Conservation (phyloP, 2,113 vertebrate species). For the Sitta europaea region DNA sequence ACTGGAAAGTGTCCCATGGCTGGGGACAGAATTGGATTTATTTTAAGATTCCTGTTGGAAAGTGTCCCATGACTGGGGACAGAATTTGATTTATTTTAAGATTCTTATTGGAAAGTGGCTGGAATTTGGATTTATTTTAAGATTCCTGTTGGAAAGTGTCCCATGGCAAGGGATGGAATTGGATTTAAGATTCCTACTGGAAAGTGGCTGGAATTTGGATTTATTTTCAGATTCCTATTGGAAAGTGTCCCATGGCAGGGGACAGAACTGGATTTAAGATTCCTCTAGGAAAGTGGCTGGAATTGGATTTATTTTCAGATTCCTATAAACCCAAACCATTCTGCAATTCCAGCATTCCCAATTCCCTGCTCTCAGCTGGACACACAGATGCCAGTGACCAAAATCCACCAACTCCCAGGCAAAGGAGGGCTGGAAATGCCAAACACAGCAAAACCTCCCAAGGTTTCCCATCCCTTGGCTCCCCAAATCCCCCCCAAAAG, state of each 20-base stretch:
- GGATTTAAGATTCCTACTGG: not conserved
- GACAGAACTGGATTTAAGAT: not conserved
- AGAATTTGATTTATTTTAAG: not conserved
- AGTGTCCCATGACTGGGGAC: not conserved
- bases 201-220: not conserved
- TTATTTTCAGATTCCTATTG: no score
- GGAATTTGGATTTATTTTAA: not conserved
- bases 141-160: not conserved
- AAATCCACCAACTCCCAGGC: not conserved
- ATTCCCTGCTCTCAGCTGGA: not conserved
- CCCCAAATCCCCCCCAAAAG: not conserved
- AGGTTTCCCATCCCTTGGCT: not conserved
- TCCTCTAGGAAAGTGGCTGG: not conserved
- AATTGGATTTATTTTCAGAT: no score
- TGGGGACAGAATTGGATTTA: not conserved
- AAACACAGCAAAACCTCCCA: not conserved
- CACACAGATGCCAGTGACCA: accelerated
- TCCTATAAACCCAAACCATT: not conserved
- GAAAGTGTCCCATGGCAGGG: not conserved
- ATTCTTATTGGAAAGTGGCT: not conserved
- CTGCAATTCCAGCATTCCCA: not conserved
- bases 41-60: not conserved
- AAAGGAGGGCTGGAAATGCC: not conserved
- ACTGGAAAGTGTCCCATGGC: not conserved
- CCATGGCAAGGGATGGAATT: not conserved